Base-by-base conservation (phyloP, 2,888 invertebrate genomes). In the Gari tellinella region DNA sequence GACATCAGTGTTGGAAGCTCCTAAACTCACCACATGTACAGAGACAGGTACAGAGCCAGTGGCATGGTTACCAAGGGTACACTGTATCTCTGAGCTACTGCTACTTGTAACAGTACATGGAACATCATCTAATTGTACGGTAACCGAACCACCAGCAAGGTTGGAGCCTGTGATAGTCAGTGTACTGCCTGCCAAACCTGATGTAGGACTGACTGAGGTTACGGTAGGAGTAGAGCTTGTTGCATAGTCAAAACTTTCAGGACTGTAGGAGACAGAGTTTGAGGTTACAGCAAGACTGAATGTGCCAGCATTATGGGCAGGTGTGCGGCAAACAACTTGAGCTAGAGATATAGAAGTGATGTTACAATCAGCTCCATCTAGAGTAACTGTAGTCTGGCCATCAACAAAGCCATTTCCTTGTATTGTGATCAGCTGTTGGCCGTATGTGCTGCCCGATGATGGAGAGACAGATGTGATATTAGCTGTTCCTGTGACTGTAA, bases 341-440 rank as follows among this genome's bases (percentile, higher is more conserved):
- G 84, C 77, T 25, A 83, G 70, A 12, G 64, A 68, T 8, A 78
- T 72, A 8, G 68, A 65, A 12, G 46, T 45, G 1, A 86, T 62
- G 1, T 51, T 53, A 65, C 89, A 89, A 0, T 57, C 25, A 38
- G 70, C 58, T 2, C 78, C 82, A 64, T 76, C 81, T 8, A 88
- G 45, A 14, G 51, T 67, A 7, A 89, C 83, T 38, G 63, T 38
- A 2, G 83, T 78, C 25, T 78, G 65, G 8, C 49, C 61, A 15
- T 57, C 60, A 25, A 75, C 73, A 65, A 89, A 88, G 7, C 88
- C 89, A 55, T 76, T 81, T 4, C 89, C 75, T 19, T 43, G 12
- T 17, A 82, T 60, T 17, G 86, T 76, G 14, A 84, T 52, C 0
- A 38, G 10, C 14, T 81, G 81, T n/a, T 79, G 68, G 15, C 84